Evolutionary conservation across 1,140 invertebrate genomes (phyloP).

Genomic region (Stenopsyche tienmushanensis): DNA sequence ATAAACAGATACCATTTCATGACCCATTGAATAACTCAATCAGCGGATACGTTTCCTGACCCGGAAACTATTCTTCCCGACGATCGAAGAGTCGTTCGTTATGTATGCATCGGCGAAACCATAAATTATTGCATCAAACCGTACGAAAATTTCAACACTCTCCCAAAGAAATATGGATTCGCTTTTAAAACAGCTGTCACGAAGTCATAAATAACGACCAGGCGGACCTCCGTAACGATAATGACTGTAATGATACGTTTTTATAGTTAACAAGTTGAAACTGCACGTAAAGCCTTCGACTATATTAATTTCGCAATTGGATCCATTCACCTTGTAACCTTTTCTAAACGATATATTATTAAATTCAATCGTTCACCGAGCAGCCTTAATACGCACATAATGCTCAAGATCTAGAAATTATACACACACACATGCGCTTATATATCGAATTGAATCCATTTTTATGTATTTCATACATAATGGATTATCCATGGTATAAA

Average conservation of each 20-base stretch:
- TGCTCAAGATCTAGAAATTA: neutral
- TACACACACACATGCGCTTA: neutral
- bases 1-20: neutral
- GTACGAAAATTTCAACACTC: neutral
- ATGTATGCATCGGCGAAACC: neutral
- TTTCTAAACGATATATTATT: neutral
- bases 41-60: neutral
- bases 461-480: no score
- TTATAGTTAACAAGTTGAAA: neutral
- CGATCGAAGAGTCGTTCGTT: neutral
- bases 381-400: neutral
- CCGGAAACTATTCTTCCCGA: neutral
- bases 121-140: neutral
- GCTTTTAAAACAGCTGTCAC: no score
- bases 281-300: no score
- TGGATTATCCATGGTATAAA: no score
- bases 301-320: no score
- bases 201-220: neutral
- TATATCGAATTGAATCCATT: neutral
- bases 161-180: no score
- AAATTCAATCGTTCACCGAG: neutral
- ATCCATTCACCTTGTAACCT: no score
- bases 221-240: neutral
- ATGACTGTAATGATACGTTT: neutral
- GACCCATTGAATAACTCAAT: neutral